These are phyloP conservation scores for Geodia barretti DNA, from an alignment of 37 sponge, comb jelly and placozoan species.

Conservation along the genomic window DNA sequence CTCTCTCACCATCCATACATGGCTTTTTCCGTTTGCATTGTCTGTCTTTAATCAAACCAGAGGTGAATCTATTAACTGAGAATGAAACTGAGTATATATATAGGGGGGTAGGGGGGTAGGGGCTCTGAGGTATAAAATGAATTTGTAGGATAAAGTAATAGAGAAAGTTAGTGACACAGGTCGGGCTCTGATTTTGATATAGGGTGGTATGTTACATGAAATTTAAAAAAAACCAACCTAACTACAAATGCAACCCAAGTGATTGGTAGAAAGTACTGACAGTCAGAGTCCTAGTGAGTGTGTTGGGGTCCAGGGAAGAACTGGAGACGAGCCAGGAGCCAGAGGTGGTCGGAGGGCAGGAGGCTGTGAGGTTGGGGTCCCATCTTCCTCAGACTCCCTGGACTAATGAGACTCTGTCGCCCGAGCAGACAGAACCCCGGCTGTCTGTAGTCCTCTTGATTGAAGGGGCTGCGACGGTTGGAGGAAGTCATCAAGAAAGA, in stretches of 20 bases:
- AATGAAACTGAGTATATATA: no score
- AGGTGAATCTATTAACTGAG: no score
- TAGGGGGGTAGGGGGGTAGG: no score
- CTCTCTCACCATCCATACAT: not conserved
- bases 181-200: no score
- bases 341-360: constrained; percentile 85
- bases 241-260: no score
- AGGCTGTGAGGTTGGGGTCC: constrained; percentile 80
- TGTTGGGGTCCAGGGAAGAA: constrained; percentile 4
- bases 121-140: no score
- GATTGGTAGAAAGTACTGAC: no score
- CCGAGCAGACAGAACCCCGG: constrained; percentile 45
- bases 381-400: constrained; percentile 37
- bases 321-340: constrained; percentile 63
- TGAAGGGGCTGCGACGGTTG: not conserved
- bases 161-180: no score
- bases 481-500: not conserved
- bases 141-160: no score
- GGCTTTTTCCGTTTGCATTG: not conserved
- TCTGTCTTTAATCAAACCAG: not conserved
- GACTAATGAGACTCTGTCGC: constrained; percentile 59
- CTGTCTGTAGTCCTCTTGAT: not conserved
- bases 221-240: no score
- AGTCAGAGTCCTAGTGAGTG: no score
- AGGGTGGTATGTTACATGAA: no score